Base-by-base conservation (phyloP, 1,140 invertebrate genomes). In the Ylistrum balloti region DNA sequence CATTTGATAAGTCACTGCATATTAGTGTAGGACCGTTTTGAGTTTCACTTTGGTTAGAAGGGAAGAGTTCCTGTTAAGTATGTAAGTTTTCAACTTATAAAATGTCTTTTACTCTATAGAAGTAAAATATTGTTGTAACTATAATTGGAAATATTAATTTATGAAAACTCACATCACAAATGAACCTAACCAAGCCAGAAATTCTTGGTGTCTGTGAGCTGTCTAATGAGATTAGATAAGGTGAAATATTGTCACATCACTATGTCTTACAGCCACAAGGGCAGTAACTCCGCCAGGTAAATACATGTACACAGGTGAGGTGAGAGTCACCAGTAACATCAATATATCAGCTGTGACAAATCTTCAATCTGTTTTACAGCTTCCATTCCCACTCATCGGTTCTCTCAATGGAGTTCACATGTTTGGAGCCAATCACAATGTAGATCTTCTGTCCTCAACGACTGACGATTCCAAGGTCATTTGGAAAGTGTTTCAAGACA, bases 341-440 rank as follows among this genome's bases (percentile, higher is more conserved):
- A 74, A 28, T 74, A 28, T 74, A 3, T n/a, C 22, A 74, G 22
- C n/a, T 28, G 17, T 74, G n/a, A 74, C 11, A 11, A 28, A 7
- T 38, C 35, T 38, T 38, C 13, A 38, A 74, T 86, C 90, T 88
- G 86, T 92, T 89, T 97, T 97, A 33, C 94, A 98, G 98, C 96
- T 98, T 90, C 97, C 98, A 10, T 98, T 98, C 96, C 97, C 98
- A 33, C 97, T 97, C 87, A 97, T 98, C 90, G 98, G 98, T n/a
- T 98, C 98, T 1, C 94, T 98, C 33, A 98, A 98, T 97, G 98
- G 98, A 10, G 97, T 98, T n/a, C 98, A 98, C 92, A 98, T 98
- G 97, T 98, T 98, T 96, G 97, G 98, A 0, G 98, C 97, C 94
- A 97, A 97, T 3, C 97, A 98, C 89, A 97, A 97, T 56, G 97